Percentiles rank a stretch among this genome's conserved stretches.
phyloP scores from a whole-genome alignment of 2,888 invertebrate genomes.

The Acrocyrtus sp. region DNA sequence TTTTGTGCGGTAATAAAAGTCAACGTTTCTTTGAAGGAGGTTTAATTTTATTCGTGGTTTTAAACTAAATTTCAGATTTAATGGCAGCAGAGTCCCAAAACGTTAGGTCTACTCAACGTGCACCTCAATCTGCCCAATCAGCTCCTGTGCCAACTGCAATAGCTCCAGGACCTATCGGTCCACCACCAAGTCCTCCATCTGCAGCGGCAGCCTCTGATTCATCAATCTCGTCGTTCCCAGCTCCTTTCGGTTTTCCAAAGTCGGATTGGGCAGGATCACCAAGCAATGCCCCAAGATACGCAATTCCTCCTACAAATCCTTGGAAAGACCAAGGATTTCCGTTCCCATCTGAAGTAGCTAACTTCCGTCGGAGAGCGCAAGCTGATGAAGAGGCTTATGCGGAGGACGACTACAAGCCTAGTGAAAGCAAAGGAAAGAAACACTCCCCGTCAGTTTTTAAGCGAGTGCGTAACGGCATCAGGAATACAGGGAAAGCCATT shows the following conservation, averaged over 20 bases:
- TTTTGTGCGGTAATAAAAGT: neutral
- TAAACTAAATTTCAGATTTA: conserved; percentile 24
- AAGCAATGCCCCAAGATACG: conserved; percentile 37
- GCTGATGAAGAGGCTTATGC: conserved; percentile 17
- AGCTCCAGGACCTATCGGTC: neutral
- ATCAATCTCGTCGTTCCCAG: neutral
- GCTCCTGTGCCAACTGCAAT: conserved; percentile 25
- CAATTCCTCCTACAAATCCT: conserved; percentile 28
- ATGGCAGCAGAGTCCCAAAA: conserved; percentile 37
- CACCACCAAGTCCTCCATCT: neutral
- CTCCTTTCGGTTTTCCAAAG: conserved; percentile 28
- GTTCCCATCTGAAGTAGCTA: conserved; percentile 24
- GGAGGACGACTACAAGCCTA: conserved; percentile 38
- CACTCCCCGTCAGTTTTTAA: conserved; percentile 22
- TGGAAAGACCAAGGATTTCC: conserved; percentile 33
- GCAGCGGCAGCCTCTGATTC: neutral
- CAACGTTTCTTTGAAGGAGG: neutral
- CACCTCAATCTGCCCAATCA: neutral
- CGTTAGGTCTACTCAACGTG: conserved; percentile 4
- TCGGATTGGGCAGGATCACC: conserved; percentile 35
- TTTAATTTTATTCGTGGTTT: neutral
- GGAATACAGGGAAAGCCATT: conserved; percentile 39
- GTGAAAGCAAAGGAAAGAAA: conserved; percentile 46
- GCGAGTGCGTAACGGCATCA: conserved; percentile 17
- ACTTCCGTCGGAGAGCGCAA: conserved; percentile 23